phyloP scores from a whole-genome alignment of 2,797 vertebrate species.

The Hyperoplus lanceolatus region DNA sequence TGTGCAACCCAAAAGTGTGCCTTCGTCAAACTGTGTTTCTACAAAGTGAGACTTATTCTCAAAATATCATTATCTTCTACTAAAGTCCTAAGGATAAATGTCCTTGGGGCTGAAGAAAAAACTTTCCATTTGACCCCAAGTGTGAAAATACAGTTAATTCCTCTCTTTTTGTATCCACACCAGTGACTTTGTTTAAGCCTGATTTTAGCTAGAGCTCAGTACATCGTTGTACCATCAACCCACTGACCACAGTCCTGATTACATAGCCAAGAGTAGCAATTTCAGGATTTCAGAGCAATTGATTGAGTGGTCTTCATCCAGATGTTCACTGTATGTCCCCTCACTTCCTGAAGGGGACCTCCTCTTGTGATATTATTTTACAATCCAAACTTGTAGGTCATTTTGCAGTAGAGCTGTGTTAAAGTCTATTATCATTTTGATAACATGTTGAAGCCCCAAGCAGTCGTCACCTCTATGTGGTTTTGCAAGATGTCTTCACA shows the following conservation, averaged over 20 bases:
- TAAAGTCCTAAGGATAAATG: neutral
- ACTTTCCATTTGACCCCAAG: conserved; percentile 1
- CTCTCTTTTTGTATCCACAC: conserved; percentile 27
- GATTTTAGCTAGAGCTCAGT: conserved; percentile 57
- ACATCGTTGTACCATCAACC: conserved; percentile 76
- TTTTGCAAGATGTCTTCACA: conserved; percentile 70
- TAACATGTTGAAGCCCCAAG: conserved; percentile 72
- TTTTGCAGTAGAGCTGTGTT: conserved; percentile 43
- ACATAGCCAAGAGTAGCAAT: conserved; percentile 72
- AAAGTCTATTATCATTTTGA: conserved; percentile 80
- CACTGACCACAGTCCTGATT: conserved; percentile 77
- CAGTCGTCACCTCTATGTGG: conserved; percentile 66
- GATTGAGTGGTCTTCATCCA: conserved; percentile 67
- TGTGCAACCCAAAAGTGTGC: neutral
- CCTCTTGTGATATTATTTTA: conserved; percentile 45
- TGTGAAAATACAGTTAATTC: conserved; percentile 33
- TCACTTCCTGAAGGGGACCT: conserved; percentile 49
- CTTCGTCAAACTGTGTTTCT: conserved; percentile 1
- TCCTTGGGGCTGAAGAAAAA: no score
- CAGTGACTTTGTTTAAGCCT: conserved; percentile 43
- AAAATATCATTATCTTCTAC: neutral
- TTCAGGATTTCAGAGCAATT: conserved; percentile 76
- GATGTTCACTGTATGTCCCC: conserved; percentile 58
- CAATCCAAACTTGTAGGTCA: conserved; percentile 62
- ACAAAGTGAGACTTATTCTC: neutral